Percentiles rank a stretch among this genome's conserved stretches.
phyloP scores from a whole-genome alignment of 2,113 vertebrate genomes.

The Engystomops pustulosus region DNA sequence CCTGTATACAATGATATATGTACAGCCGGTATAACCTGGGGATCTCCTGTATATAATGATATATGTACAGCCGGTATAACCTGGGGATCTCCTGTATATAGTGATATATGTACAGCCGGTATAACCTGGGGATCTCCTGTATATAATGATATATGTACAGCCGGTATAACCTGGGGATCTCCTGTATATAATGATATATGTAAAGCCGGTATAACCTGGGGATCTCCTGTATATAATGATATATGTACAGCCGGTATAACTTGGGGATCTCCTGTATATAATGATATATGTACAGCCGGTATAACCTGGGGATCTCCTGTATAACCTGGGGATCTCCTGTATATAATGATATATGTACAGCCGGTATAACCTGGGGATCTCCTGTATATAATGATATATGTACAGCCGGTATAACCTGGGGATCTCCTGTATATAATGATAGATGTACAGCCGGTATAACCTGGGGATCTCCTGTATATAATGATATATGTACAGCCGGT shows the following conservation, averaged over 20 bases:
- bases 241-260: neutral
- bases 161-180: neutral
- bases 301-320: too few species aligned
- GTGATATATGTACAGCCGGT: too few species aligned
- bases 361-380: neutral
- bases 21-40: neutral
- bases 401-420: conserved; percentile 7
- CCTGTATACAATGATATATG: neutral
- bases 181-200: neutral
- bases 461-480: neutral
- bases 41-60: neutral
- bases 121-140: neutral
- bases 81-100: neutral
- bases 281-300: neutral
- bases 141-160: neutral
- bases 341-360: neutral
- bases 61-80: neutral
- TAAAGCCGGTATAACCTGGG: conserved; percentile 16
- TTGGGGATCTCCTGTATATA: neutral
- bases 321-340: neutral
- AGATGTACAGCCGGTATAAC: too few species aligned
- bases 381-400: neutral
- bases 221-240: neutral
- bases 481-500: too few species aligned
- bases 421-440: neutral